Evolutionary conservation across 2,888 invertebrate species (phyloP).

Genomic region (Glaucopsyche alexis): DNA sequence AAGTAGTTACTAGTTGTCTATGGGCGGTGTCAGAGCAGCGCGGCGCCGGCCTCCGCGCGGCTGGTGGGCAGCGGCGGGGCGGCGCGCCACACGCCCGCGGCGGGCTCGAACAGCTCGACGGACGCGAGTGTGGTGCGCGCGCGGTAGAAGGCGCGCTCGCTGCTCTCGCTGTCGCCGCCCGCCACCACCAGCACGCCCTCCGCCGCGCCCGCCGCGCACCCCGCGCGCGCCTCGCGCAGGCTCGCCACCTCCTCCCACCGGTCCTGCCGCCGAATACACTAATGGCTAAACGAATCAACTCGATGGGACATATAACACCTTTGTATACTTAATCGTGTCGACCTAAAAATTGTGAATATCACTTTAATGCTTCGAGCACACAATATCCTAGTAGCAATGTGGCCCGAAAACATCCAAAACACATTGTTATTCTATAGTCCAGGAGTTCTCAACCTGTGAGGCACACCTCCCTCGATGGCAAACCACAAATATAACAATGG

Average conservation of each 20-base stretch:
- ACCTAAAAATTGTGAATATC: no score
- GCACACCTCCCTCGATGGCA: no score
- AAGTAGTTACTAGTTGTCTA: neutral
- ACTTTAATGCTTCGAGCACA: no score
- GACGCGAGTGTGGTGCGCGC: conserved; percentile 90
- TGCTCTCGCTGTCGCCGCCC: conserved; percentile 91
- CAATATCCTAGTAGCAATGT: no score
- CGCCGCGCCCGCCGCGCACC: conserved; percentile 91
- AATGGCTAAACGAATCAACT: neutral
- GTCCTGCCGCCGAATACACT: conserved; percentile 66
- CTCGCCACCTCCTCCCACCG: conserved; percentile 89
- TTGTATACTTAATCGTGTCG: no score
- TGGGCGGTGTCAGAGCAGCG: conserved; percentile 82
- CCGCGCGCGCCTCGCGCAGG: conserved; percentile 87
- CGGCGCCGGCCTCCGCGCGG: conserved; percentile 92
- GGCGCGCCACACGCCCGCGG: conserved; percentile 87
- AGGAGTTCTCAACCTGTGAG: no score
- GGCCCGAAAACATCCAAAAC: no score
- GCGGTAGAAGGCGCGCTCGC: conserved; percentile 86
- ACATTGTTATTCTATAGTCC: no score
- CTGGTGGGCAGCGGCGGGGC: conserved; percentile 90
- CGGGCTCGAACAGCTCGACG: conserved; percentile 92
- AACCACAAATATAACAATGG: no score
- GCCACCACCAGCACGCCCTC: conserved; percentile 91
- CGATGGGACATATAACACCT: no score